Evolutionary conservation across 2,888 invertebrate genomes (phyloP).

Genomic region (Ganaspis brasiliensis): DNA sequence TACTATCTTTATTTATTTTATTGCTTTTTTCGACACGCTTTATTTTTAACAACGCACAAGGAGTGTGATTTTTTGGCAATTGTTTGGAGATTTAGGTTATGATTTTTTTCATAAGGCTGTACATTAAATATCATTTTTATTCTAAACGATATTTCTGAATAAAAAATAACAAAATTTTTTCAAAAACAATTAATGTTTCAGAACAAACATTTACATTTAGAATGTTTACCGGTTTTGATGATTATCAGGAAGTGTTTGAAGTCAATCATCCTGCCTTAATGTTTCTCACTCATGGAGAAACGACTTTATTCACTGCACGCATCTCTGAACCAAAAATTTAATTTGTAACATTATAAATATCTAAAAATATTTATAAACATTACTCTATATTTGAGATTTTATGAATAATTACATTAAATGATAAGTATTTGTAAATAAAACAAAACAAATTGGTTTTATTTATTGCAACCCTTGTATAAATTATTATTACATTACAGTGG

Average conservation of each 20-base stretch:
- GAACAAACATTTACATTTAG: background rate
- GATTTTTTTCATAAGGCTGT: background rate
- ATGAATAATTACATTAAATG: too few relatives aligned
- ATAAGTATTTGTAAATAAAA: background rate
- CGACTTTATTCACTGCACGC: conserved; percentile 1
- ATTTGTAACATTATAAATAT: background rate
- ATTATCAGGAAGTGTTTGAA: conserved; percentile 7
- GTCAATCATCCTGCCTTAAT: conserved; percentile 20
- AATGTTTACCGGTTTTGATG: conserved; percentile 10
- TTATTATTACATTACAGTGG: too few relatives aligned
- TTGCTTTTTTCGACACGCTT: conserved; percentile 23
- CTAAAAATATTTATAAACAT: too few relatives aligned
- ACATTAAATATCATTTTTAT: too few relatives aligned
- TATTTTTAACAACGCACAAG: background rate
- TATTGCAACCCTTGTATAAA: too few relatives aligned
- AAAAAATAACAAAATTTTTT: background rate
- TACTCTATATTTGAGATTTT: too few relatives aligned
- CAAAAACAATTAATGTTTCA: conserved; percentile 20
- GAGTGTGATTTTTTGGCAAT: conserved; percentile 14
- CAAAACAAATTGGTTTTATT: too few relatives aligned
- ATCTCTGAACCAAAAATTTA: background rate
- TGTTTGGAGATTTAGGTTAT: background rate
- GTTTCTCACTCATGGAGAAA: background rate
- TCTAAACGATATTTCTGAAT: too few relatives aligned
- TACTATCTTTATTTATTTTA: background rate